Evolutionary conservation across 2,113 vertebrate genomes (phyloP).

Genomic region (Hippocampus abdominalis): DNA sequence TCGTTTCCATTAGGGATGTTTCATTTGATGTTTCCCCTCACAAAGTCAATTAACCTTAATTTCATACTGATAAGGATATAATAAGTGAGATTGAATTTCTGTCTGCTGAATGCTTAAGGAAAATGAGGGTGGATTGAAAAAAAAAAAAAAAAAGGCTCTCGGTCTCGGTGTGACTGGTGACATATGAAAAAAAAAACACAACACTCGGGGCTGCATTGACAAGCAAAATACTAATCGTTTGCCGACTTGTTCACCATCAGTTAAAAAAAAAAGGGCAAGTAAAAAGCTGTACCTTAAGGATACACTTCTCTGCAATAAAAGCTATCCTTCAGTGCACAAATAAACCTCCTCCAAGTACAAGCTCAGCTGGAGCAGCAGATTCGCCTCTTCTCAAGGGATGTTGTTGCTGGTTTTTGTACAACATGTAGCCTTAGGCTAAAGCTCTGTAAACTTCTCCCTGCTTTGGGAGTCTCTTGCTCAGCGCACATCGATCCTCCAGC

Average conservation of each 20-base stretch:
- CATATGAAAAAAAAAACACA: constrained; percentile 29
- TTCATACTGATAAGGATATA: constrained; percentile 64
- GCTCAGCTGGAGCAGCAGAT: constrained; percentile 72
- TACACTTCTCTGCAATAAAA: constrained; percentile 58
- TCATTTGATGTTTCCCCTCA: constrained; percentile 61
- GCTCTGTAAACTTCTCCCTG: constrained; percentile 71
- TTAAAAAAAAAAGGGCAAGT: constrained; percentile 37
- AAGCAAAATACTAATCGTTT: constrained; percentile 53
- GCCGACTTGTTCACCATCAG: constrained; percentile 32
- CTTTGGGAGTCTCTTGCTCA: constrained; percentile 68
- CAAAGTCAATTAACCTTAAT: constrained; percentile 77
- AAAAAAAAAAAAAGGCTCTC: constrained; percentile 18
- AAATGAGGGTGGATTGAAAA: constrained; percentile 37
- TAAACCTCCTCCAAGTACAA: constrained; percentile 71
- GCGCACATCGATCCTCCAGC: constrained; percentile 63
- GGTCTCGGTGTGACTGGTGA: constrained; percentile 1
- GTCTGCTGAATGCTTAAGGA: constrained; percentile 47
- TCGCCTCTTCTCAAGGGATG: constrained; percentile 68
- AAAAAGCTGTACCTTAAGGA: constrained; percentile 61
- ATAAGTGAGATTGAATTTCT: constrained; percentile 59
- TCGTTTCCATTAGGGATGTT: constrained; percentile 68
- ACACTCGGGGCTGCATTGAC: constrained; percentile 15
- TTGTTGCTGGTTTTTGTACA: constrained; percentile 72
- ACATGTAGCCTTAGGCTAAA: constrained; percentile 70
- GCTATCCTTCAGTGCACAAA: constrained; percentile 59